Evolutionary conservation across 92 coral and sea anemone species (phyloP), one percentile per base, ranked within the genome.

Genomic region (Actinernus sp.): DNA sequence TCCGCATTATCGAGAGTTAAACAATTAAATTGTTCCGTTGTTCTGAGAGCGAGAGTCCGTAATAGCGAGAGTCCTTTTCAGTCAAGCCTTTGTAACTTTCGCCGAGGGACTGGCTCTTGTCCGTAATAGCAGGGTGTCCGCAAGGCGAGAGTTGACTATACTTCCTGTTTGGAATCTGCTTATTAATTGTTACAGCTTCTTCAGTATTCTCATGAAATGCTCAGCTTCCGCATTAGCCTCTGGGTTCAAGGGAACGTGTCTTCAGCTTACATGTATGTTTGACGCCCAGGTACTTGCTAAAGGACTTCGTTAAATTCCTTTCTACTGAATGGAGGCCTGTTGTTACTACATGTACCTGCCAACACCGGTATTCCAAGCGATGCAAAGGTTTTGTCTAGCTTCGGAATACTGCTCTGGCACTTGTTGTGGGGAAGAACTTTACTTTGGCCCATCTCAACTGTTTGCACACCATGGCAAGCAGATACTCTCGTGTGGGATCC

Each of bases 401-500:
- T 65, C 0, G 25, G 47, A 4, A 23, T 3, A 37, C 45, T 8
- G n/a, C 1, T 19, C 2, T 36, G 17, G 22, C 73, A 17, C 75
- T 76, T 49, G 82, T 75, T 3, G 37, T 10, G 18, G 43, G 43
- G 28, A 65, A 43, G 9, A 76, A 32, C 34, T 75, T 65, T 17
- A 63, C 66, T 53, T 65, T 67, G 10, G 54, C 75, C 83, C 75
- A 65, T 36, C 51, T 58, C 14, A 64, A 82, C 32, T 57, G 65
- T 33, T 81, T 73, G 50, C 82, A 73, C 0, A 57, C 63, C 14
- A 47, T 58, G 16, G 73, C 73, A 38, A 56, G 71, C 8, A 64
- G 68, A 30, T 73, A 81, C 25, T 73, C 82, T 32, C 82, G 62
- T 21, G 82, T 72, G 0, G 87, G 87, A 13, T 73, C 74, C 71